These are phyloP conservation scores for Diorhabda elongata DNA, from an alignment of 1,140 invertebrate genomes.

Conservation along the genomic window DNA sequence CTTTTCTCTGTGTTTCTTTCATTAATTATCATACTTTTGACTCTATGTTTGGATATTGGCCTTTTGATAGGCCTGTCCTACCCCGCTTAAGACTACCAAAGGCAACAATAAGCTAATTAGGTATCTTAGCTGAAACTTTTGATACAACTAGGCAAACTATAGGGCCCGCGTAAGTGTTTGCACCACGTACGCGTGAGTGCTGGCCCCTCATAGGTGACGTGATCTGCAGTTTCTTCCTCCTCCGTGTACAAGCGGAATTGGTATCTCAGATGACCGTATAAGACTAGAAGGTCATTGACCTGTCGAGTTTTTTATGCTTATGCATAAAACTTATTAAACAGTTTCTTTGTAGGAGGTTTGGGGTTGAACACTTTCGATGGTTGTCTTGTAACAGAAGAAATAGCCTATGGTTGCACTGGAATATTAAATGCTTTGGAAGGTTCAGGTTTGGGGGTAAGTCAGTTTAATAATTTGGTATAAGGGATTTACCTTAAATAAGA, in stretches of 20 bases:
- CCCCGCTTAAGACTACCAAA: no score
- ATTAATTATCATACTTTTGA: no score
- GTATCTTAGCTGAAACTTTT: no score
- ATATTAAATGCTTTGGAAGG: slow-evolving; percentile 85
- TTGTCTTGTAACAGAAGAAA: slow-evolving; percentile 82
- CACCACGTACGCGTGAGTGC: background rate
- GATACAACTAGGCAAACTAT: no score
- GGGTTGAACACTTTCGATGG: slow-evolving; percentile 74
- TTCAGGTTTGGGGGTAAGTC: slow-evolving; percentile 79
- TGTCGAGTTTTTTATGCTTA: background rate
- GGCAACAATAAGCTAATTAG: no score
- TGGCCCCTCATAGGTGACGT: background rate
- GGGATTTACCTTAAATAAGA: background rate
- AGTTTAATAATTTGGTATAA: slow-evolving; percentile 1
- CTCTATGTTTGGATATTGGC: no score
- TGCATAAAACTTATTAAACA: background rate
- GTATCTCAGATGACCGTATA: background rate
- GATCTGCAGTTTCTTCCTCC: background rate
- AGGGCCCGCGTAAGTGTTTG: background rate
- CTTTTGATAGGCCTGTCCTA: no score
- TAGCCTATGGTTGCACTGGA: slow-evolving; percentile 92
- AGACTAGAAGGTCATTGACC: background rate
- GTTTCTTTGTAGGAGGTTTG: slow-evolving; percentile 62
- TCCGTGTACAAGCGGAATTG: background rate
- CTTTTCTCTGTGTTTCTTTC: no score